These are phyloP conservation scores for Scatophagus argus DNA, from an alignment of 2,113 vertebrate species.

Conservation along the genomic window DNA sequence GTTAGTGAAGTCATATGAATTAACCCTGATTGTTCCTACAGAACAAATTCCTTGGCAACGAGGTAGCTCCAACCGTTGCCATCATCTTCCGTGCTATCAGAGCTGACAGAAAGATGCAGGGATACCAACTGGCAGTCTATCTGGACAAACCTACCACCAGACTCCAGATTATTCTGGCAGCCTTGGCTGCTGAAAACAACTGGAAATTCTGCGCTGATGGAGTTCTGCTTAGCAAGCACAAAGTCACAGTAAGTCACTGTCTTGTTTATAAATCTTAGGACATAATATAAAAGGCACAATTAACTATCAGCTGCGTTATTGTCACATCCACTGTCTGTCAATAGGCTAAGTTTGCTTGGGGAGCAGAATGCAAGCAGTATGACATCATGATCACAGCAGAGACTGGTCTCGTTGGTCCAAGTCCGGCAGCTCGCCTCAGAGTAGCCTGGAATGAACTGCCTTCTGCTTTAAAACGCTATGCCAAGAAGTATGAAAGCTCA, in stretches of 20 bases:
- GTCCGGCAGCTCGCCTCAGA: slow-evolving; percentile 82
- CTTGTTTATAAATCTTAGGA: background rate
- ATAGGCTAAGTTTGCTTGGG: slow-evolving; percentile 81
- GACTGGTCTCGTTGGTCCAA: slow-evolving; percentile 78
- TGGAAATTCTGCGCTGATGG: slow-evolving; percentile 87
- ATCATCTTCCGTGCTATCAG: slow-evolving; percentile 74
- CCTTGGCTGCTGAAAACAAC: slow-evolving; percentile 79
- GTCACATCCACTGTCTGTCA: slow-evolving; percentile 8
- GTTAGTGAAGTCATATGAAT: background rate
- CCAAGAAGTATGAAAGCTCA: slow-evolving; percentile 73
- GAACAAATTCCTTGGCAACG: slow-evolving; percentile 76
- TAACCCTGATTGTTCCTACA: slow-evolving; percentile 33
- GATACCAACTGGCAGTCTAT: slow-evolving; percentile 82
- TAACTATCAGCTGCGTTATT: background rate
- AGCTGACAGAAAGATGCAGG: slow-evolving; percentile 72
- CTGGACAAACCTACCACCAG: slow-evolving; percentile 72
- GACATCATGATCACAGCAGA: slow-evolving; percentile 72
- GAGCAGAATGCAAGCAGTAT: slow-evolving; percentile 82
- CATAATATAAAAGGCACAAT: background rate
- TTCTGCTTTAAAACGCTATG: slow-evolving; percentile 46
- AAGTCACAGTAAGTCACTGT: slow-evolving; percentile 80
- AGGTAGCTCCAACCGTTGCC: slow-evolving; percentile 65
- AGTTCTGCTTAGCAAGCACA: slow-evolving; percentile 80
- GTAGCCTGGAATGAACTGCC: slow-evolving; percentile 79
- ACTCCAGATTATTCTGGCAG: slow-evolving; percentile 82